Conservation (phyloP, 1,140 invertebrate genomes). For the Heterodera carotae region DNA sequence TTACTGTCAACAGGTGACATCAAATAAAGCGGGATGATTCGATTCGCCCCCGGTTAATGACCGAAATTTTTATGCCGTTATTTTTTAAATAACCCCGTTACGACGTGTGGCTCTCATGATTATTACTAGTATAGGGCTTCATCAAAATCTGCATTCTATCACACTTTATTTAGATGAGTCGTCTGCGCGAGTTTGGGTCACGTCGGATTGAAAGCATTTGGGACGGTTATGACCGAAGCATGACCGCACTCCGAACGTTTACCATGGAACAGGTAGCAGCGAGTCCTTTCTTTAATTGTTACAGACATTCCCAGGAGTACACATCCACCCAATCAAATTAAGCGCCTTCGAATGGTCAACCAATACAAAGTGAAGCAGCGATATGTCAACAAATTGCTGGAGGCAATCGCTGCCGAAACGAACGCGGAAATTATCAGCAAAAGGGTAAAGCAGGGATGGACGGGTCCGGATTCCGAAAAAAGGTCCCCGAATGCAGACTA, state of each 20-base stretch:
- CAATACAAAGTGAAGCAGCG: conserved; percentile 65
- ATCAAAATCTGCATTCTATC: no score
- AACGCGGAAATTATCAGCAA: conserved; percentile 52
- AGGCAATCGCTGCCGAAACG: conserved; percentile 53
- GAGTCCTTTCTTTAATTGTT: not conserved
- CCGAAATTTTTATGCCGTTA: no score
- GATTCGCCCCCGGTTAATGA: no score
- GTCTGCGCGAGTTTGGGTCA: conserved; percentile 61
- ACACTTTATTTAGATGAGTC: conserved; percentile 49
- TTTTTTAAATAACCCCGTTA: no score
- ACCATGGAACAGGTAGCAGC: conserved; percentile 59
- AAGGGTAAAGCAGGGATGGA: no score
- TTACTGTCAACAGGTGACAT: conserved; percentile 58
- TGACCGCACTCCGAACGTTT: conserved; percentile 63
- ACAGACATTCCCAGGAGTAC: no score
- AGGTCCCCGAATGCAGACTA: no score
- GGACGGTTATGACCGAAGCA: conserved; percentile 62
- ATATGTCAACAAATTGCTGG: conserved; percentile 61
- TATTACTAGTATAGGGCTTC: no score
- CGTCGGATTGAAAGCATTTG: conserved; percentile 56
- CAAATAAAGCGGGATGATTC: not conserved
- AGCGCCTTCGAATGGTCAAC: conserved; percentile 57
- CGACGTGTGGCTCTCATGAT: no score
- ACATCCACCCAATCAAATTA: not conserved
- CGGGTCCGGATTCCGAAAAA: no score